Conservation (phyloP, 2,888 invertebrate genomes). For the Hypomecis punctinalis region DNA sequence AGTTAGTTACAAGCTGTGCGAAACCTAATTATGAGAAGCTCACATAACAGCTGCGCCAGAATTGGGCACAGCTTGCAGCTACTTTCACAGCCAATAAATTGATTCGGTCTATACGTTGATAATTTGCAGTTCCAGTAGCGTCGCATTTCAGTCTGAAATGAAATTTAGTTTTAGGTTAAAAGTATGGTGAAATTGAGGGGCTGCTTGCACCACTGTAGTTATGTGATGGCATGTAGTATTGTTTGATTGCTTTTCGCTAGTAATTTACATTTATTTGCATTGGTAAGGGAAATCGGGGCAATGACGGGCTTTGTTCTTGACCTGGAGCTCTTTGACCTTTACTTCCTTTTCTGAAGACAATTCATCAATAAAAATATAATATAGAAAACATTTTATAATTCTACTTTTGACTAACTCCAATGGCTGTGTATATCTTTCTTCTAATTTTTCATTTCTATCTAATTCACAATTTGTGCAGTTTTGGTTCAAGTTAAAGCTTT, state of each 20-base stretch:
- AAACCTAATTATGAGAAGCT: no score
- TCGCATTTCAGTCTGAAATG: no score
- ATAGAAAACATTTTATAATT: no score
- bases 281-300: conserved; percentile 23
- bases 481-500: conserved; percentile 29
- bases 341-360: conserved; percentile 7
- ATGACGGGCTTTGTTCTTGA: conserved; percentile 33
- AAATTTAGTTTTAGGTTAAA: no score
- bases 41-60: no score
- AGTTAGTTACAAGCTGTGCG: no score
- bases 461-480: conserved; percentile 7
- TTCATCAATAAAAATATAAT: background rate
- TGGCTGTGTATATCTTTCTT: background rate
- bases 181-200: no score
- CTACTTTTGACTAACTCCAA: background rate
- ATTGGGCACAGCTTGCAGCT: no score
- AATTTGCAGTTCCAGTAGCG: no score
- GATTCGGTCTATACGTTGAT: no score
- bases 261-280: conserved; percentile 34
- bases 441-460: background rate
- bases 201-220: no score
- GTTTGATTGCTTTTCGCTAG: conserved; percentile 24
- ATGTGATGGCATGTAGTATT: conserved; percentile 29
- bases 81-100: no score
- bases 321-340: conserved; percentile 17